These are phyloP conservation scores for Lepidocolaptes lacrymiger DNA, from an alignment of 2,797 vertebrate species.

Conservation along the genomic window DNA sequence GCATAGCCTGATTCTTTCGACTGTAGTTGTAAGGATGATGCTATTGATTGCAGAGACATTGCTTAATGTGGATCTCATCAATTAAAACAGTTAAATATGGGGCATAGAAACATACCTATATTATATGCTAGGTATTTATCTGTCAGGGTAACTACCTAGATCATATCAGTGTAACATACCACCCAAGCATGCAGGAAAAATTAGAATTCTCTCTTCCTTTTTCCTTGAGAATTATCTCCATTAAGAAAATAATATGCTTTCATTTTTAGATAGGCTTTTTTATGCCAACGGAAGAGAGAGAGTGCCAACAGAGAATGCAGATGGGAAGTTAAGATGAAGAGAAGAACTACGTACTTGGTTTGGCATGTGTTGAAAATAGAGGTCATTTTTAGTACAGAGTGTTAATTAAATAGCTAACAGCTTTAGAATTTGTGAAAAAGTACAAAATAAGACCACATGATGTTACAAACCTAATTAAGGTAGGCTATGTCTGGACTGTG, in stretches of 20 bases:
- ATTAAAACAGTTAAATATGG: background rate
- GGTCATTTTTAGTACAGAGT: background rate
- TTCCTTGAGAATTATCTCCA: background rate
- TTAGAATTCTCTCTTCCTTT: conserved; percentile 6
- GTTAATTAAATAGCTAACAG: conserved; percentile 34
- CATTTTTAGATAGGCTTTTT: background rate
- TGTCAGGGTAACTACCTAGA: conserved; percentile 12
- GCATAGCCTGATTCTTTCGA: background rate
- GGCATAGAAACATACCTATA: background rate
- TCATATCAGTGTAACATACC: background rate
- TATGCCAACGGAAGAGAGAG: background rate
- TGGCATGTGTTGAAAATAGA: background rate
- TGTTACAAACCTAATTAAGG: background rate
- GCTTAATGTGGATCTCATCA: background rate
- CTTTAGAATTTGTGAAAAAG: background rate
- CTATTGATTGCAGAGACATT: background rate
- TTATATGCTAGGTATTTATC: conserved; percentile 1
- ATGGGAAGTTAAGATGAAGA: conserved; percentile 17
- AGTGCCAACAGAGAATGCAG: background rate
- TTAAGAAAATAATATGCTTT: conserved; percentile 3
- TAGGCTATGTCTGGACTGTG: background rate
- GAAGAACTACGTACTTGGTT: background rate
- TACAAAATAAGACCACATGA: background rate
- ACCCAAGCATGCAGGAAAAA: conserved; percentile 9
- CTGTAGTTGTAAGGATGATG: background rate